Percentiles rank a stretch among this genome's conserved stretches.
Conservation (phyloP, 1,140 invertebrate species). For the Leptopilina clavipes region DNA sequence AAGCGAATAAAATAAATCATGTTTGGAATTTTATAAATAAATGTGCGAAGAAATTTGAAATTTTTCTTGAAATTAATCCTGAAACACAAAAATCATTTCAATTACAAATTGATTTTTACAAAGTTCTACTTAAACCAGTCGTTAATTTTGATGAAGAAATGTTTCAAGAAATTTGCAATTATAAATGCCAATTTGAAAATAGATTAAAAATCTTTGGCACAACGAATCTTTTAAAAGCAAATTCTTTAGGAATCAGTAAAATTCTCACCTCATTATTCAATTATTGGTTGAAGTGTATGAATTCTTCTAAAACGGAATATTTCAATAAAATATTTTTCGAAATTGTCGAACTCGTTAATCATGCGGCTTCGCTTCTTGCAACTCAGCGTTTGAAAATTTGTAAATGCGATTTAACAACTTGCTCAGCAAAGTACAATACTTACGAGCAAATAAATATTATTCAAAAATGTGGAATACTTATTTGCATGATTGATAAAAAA, state of each 20-base stretch:
- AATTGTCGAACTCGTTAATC: background rate
- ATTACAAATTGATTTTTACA: constrained; percentile 27
- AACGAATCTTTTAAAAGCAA: background rate
- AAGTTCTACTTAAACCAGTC: constrained; percentile 15
- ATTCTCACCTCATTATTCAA: background rate
- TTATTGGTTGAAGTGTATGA: background rate
- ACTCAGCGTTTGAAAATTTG: background rate
- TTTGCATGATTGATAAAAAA: constrained; percentile 4
- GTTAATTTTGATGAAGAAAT: background rate
- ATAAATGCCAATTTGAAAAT: background rate
- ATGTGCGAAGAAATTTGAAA: constrained; percentile 35
- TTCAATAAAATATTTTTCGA: constrained; percentile 18
- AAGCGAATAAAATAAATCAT: constrained; percentile 39
- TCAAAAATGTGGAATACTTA: background rate
- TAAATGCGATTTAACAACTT: background rate
- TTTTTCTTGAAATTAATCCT: background rate
- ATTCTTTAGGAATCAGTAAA: background rate
- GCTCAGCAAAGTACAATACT: background rate
- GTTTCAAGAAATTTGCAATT: background rate
- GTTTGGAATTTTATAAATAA: constrained; percentile 33
- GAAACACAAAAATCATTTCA: constrained; percentile 9
- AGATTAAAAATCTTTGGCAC: constrained; percentile 10
- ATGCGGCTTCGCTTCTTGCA: background rate
- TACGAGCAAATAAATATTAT: constrained; percentile 18
- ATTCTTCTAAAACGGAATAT: background rate